phyloP scores from a whole-genome alignment of 2,797 vertebrate genomes.

The Menidia menidia region DNA sequence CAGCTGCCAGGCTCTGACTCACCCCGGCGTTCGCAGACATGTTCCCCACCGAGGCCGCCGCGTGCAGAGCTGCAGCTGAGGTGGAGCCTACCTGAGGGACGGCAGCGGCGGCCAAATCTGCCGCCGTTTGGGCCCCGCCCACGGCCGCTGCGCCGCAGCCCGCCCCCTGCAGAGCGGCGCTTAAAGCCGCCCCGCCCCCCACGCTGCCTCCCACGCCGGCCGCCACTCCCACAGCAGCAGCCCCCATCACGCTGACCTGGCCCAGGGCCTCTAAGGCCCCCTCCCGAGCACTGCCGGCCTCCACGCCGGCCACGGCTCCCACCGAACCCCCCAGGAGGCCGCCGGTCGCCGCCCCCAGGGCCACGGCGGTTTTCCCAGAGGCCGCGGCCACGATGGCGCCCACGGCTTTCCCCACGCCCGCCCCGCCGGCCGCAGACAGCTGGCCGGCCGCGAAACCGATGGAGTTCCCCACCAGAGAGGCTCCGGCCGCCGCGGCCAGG shows the following conservation, averaged over 20 bases:
- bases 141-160: conserved; percentile 50
- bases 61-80: conserved; percentile 45
- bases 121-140: conserved; percentile 51
- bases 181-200: conserved; percentile 72
- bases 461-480: conserved; percentile 68
- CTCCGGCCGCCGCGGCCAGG: conserved; percentile 76
- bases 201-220: conserved; percentile 73
- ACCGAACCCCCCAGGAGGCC: conserved; percentile 77
- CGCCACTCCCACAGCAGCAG: conserved; percentile 71
- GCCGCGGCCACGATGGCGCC: conserved; percentile 75
- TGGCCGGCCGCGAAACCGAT: conserved; percentile 71
- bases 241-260: conserved; percentile 75
- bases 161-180: conserved; percentile 65
- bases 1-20: conserved; percentile 39
- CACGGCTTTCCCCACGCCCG: conserved; percentile 71
- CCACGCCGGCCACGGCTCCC: conserved; percentile 69
- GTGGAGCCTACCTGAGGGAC: conserved; percentile 35
- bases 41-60: conserved; percentile 25
- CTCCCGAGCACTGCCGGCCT: conserved; percentile 64
- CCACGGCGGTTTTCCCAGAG: conserved; percentile 72
- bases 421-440: conserved; percentile 60
- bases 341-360: conserved; percentile 76
- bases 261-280: conserved; percentile 73
- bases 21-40: conserved; percentile 25
- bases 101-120: conserved; percentile 27